Evolutionary conservation across 2,888 invertebrate species (phyloP).

Genomic region (Heliconius charithonia): DNA sequence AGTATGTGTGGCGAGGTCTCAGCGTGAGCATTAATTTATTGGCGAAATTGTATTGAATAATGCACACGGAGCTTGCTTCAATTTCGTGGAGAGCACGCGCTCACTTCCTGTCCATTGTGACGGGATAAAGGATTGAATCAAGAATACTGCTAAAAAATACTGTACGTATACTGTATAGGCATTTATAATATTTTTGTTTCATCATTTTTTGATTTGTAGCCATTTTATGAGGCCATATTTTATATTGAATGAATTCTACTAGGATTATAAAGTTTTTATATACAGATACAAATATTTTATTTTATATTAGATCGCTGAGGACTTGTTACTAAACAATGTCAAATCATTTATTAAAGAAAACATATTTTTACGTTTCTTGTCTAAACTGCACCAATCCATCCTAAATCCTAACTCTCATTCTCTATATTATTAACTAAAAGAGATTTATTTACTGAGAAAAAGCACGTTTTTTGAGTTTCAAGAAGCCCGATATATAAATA

Average conservation of each 20-base stretch:
- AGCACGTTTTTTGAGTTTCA: not conserved
- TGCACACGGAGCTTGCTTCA: slow-evolving; percentile 61
- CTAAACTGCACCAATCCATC: no score
- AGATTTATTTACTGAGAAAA: not conserved
- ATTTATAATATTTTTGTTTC: not conserved
- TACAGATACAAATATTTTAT: not conserved
- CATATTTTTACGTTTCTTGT: no score
- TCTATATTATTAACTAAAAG: no score
- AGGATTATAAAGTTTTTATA: not conserved
- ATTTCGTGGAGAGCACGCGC: slow-evolving; percentile 68
- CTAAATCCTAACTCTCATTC: not conserved
- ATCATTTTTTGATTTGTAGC: not conserved
- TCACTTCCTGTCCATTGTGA: slow-evolving; percentile 60
- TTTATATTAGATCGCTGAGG: not conserved
- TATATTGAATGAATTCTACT: not conserved
- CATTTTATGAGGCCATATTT: not conserved
- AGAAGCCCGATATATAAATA: slow-evolving; percentile 8
- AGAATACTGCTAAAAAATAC: not conserved
- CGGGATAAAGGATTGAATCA: slow-evolving; percentile 16
- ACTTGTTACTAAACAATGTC: not conserved
- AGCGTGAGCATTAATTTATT: slow-evolving; percentile 82
- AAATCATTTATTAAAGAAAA: no score
- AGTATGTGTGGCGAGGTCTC: slow-evolving; percentile 76
- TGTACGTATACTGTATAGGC: not conserved
- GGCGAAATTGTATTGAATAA: slow-evolving; percentile 78